Base-by-base conservation (phyloP, 2,888 invertebrate species). In the Acronicta aceris region DNA sequence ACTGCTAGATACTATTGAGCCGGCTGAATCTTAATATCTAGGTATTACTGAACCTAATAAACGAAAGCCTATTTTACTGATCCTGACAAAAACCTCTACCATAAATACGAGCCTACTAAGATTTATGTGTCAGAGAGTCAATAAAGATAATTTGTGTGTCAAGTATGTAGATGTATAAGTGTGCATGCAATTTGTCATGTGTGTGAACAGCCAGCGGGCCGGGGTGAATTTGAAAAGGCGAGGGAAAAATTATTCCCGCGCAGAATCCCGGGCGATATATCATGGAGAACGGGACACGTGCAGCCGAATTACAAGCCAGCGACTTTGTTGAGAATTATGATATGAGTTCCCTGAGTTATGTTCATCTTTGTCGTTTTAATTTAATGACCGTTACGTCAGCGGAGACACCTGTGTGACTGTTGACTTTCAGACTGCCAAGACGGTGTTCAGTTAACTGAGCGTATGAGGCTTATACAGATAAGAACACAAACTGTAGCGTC, bases 161-260 rank as follows among this genome's bases (percentile, higher is more conserved):
- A 61, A 53, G 68, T 65, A 46, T 57, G 58, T 71, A 66, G 53
- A 54, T 63, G 40, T 64, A 54, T 63, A 65, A 36, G 6, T n/a
- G 70, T 63, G 62, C 76, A 73, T 67, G 59, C 59, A 67, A 76
- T 76, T 64, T 76, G 61, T 76, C 71, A 71, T 71, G 60, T 58
- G 60, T 58, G 70, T 62, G 56, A 66, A 46, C 62, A 62, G 47
- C 33, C 46, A 53, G 58, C 46, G 52, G 45, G 48, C 41, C 63
- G 61, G 59, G n/a, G 65, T 57, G 54, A 57, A 60, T 70, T 70
- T 73, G 67, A 67, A 73, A 65, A 71, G 56, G 62, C 65, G 50
- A 59, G 60, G 61, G 65, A 71, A 68, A 71, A 65, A 75, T 68
- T 54, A 67, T 76, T 67, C 50, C 52, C 40, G 53, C 49, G 57